Base-by-base conservation (phyloP, 2,888 invertebrate genomes). In the Drosophila mayaguana region DNA sequence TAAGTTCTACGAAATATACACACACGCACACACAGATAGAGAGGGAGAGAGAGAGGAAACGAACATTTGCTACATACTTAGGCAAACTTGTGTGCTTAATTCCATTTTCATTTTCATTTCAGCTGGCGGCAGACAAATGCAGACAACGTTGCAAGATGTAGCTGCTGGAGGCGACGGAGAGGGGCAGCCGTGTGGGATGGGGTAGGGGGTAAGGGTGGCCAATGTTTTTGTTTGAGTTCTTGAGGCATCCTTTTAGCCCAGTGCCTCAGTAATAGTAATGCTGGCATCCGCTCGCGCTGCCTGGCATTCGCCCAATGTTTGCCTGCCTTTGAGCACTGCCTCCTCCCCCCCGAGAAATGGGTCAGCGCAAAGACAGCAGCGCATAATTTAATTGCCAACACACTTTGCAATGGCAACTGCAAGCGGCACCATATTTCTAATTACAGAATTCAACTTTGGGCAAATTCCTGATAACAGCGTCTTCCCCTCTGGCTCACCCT, bases 91-190 rank as follows among this genome's bases (percentile, higher is more conserved):
- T 78, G 75, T 75, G 82, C 88, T 84, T 89, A 89, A 84, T 89
- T 89, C 88, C 83, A 84, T 89, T 84, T 84, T 89, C 85, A 88
- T 79, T 78, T 77, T 81, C 69, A 69, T 83, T 83, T 79, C 73
- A 73, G 83, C 83, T 61, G 64, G 69, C 51, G 51, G 51, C 51
- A 51, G 51, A 51, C 51, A 51, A 51, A 51, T 51, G 34, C 51
- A 51, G 51, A 51, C 34, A 51, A 51, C 51, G 51, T 36, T 53
- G 51, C 51, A 36, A 53, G 51, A 16, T 51, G 20, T 9, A 34
- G 34, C 16, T 16, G 20, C n/a, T 4, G 12, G 2, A n/a, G 36
- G 11, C 2, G 28, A 6, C 5, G 6, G n/a, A 1, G 28, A 2
- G 0, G 9, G 16, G 5, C 14, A n/a, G n/a, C n/a, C 7, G 8